These are phyloP conservation scores for Festucalex cinctus DNA, from an alignment of 2,113 vertebrate genomes.

Conservation along the genomic window DNA sequence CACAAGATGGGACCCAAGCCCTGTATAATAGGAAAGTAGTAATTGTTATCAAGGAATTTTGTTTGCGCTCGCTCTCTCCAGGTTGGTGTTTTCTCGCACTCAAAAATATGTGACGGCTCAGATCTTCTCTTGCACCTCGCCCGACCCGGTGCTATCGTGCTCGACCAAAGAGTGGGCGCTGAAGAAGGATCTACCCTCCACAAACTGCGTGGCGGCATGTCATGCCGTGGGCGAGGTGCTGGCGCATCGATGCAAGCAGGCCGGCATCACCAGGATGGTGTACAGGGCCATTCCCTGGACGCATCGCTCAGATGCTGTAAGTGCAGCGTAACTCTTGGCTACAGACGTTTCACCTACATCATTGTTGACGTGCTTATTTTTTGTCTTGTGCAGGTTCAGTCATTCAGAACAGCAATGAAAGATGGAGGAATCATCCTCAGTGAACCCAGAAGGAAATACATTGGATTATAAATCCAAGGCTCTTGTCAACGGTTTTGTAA, in stretches of 20 bases:
- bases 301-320: constrained; percentile 77
- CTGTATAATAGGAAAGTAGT: neutral
- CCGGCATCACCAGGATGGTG: constrained; percentile 85
- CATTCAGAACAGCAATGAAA: constrained; percentile 79
- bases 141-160: constrained; percentile 77
- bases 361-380: neutral
- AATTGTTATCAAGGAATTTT: neutral
- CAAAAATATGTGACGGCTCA: constrained; percentile 81
- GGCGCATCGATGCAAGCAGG: constrained; percentile 83
- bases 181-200: constrained; percentile 83
- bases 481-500: constrained; percentile 16
- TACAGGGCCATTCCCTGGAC: constrained; percentile 84
- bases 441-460: constrained; percentile 83
- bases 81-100: constrained; percentile 79
- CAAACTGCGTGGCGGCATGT: constrained; percentile 78
- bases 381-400: constrained; percentile 73
- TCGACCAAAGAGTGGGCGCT: constrained; percentile 92
- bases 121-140: constrained; percentile 71
- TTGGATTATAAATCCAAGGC: constrained; percentile 32
- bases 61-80: constrained; percentile 28
- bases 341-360: neutral
- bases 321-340: constrained; percentile 26
- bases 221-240: constrained; percentile 84
- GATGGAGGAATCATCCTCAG: constrained; percentile 80
- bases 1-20: neutral